phyloP scores from a whole-genome alignment of 1,140 invertebrate genomes.

The Cydia amplana region DNA sequence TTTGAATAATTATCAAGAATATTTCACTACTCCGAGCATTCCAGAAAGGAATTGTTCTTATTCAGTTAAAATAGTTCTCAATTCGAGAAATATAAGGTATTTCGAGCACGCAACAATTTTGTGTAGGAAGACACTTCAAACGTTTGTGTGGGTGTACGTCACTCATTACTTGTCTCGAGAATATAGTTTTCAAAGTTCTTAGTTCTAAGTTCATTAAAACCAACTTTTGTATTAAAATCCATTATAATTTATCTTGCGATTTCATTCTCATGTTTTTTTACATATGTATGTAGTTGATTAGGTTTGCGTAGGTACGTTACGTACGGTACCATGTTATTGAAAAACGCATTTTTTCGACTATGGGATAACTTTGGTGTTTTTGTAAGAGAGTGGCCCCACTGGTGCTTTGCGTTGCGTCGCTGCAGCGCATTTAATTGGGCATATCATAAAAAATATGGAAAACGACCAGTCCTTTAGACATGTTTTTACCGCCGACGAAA shows the following conservation, averaged over 20 bases:
- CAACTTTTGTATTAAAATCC: neutral
- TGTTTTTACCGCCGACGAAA: too few species aligned
- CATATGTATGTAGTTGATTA: too few species aligned
- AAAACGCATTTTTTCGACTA: too few species aligned
- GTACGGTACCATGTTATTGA: too few species aligned
- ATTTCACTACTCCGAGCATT: conserved; percentile 1
- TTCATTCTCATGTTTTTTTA: too few species aligned
- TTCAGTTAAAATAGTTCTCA: neutral
- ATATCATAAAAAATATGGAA: too few species aligned
- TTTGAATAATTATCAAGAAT: conserved; percentile 12
- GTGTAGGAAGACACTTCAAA: conserved; percentile 1
- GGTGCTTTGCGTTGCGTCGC: too few species aligned
- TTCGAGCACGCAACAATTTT: neutral
- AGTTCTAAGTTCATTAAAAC: neutral
- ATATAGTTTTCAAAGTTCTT: neutral
- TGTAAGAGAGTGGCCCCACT: too few species aligned
- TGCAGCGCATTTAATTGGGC: too few species aligned
- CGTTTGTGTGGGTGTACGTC: neutral
- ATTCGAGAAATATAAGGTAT: neutral
- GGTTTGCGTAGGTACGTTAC: too few species aligned
- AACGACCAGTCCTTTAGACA: too few species aligned
- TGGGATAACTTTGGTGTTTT: too few species aligned
- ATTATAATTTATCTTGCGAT: neutral
- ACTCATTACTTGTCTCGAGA: neutral
- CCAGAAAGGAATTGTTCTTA: neutral